A percentile compares a stretch with the other conserved stretches of the same genome.
phyloP scores from a whole-genome alignment of 2,797 vertebrate species.

The Poecile montanus region DNA sequence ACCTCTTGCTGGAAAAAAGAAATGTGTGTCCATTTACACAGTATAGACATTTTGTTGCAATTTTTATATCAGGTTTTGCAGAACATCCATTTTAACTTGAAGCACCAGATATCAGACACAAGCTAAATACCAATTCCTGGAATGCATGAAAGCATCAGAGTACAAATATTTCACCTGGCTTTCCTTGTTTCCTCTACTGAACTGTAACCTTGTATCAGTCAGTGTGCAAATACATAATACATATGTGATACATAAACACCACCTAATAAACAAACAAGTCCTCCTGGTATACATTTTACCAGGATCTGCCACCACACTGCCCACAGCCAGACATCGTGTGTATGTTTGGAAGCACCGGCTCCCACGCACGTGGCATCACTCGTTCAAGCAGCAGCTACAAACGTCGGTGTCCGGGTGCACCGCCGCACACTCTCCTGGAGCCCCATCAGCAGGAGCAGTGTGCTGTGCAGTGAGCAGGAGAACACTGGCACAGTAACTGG shows the following conservation, averaged over 20 bases:
- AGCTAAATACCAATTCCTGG: background rate
- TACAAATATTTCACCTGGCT: background rate
- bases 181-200: background rate
- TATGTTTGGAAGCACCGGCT: background rate
- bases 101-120: background rate
- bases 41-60: background rate
- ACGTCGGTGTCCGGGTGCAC: background rate
- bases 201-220: background rate
- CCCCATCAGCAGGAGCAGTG: background rate
- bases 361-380: background rate
- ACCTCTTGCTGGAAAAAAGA: background rate
- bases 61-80: background rate
- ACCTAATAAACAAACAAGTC: background rate
- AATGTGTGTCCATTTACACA: background rate
- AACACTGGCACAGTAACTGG: background rate
- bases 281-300: background rate
- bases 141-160: background rate
- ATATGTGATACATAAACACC: background rate
- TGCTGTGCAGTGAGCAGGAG: background rate
- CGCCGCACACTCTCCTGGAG: rapidly evolving
- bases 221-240: background rate
- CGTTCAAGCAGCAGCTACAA: background rate
- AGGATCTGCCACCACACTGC: background rate
- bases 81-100: background rate
- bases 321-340: rapidly evolving